These are phyloP conservation scores for Amiota mariae DNA, from an alignment of 2,888 invertebrate genomes.

Conservation along the genomic window DNA sequence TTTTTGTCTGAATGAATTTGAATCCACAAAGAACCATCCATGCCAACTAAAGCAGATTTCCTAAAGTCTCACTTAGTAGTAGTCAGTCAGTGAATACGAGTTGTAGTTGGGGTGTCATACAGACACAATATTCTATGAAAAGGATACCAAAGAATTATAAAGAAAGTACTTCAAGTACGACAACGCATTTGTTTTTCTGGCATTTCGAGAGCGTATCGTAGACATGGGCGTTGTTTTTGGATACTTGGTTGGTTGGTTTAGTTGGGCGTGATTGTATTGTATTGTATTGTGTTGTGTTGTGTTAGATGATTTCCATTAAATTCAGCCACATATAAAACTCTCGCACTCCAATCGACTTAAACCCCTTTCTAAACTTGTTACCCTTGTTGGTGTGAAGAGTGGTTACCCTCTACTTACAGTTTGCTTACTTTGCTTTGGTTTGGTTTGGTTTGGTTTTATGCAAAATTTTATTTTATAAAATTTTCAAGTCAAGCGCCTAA, in stretches of 20 bases:
- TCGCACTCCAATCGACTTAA: slow-evolving; percentile 35
- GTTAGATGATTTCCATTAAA: slow-evolving; percentile 55
- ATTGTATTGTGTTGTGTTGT: too few relatives aligned
- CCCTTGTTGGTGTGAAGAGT: neutral
- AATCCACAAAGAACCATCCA: too few relatives aligned
- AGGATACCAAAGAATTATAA: too few relatives aligned
- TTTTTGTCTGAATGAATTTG: too few relatives aligned
- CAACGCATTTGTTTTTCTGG: slow-evolving; percentile 5
- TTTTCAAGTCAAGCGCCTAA: slow-evolving; percentile 67
- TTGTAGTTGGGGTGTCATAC: too few relatives aligned
- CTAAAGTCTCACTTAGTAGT: too few relatives aligned
- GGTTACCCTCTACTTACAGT: slow-evolving; percentile 41
- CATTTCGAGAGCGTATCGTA: neutral
- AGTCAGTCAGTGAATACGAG: too few relatives aligned
- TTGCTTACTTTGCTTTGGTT: slow-evolving; percentile 48
- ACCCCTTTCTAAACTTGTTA: slow-evolving; percentile 34
- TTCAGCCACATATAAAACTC: slow-evolving; percentile 42
- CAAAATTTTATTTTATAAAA: slow-evolving; percentile 67
- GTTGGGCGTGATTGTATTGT: slow-evolving; percentile 43
- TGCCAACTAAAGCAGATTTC: too few relatives aligned
- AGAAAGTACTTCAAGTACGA: slow-evolving; percentile 14
- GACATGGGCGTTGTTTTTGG: too few relatives aligned
- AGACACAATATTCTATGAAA: too few relatives aligned
- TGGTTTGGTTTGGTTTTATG: slow-evolving; percentile 48
- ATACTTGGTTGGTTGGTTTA: neutral